Evolutionary conservation across 92 coral and sea anemone species (phyloP), one percentile per base, ranked within the genome.

Genomic region (Palythoa grandiflora): DNA sequence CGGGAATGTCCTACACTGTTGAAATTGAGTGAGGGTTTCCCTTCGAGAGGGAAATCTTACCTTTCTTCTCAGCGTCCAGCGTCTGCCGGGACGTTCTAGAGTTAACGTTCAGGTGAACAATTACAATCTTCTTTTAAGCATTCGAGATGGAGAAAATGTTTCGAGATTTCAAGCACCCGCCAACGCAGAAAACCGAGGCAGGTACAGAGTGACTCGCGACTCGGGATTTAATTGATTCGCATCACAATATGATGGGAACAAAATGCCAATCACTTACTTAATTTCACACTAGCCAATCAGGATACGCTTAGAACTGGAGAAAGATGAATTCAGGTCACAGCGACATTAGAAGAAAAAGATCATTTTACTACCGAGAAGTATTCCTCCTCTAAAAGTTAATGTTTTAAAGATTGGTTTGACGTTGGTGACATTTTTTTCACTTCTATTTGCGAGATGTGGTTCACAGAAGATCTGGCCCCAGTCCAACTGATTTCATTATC

Each of bases 151-250:
- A 9, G n/a, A 54, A 66, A 3, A 66, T 39, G 48, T 81, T 44
- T 5, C 50, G 6, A 44, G 3, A 9, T 35, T 38, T 36, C 38
- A 38, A 70, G 75, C 11, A 35, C 75, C 28, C 37, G 17, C 38
- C 83, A 78, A 15, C 21, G 47, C 84, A 63, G 37, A 79, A 65
- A 61, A 5, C 75, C 86, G 86, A 81, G 86, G 71, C 86, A 81
- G 86, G 86, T 55, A 81, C 86, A 71, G 86, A 81, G 75, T 81
- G 86, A 21, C 86, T 81, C 86, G 19, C 16, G 48, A 81, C 13
- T 70, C 21, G 11, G 35, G 3, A 65, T 81, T 50, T 81, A 81
- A 66, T 66, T 81, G 86, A 66, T 81, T 81, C 57, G 36, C 84
- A 14, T 60, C 55, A 65, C 39, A 61, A 39, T 63, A 79, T 5